These are phyloP conservation scores for Junonia oenone DNA, from an alignment of 2,888 invertebrate species.

Conservation along the genomic window DNA sequence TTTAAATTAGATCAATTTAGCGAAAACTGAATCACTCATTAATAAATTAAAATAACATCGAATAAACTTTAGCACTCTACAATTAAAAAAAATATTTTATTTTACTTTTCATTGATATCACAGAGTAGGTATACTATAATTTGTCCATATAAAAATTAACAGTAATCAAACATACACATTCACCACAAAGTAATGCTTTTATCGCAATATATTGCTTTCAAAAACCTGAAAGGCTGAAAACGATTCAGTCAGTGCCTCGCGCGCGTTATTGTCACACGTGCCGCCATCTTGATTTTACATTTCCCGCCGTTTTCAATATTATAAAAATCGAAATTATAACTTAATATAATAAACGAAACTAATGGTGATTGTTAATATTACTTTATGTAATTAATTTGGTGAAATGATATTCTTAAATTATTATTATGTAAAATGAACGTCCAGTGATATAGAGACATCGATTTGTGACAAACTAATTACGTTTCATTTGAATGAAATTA, in stretches of 20 bases:
- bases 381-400: neutral
- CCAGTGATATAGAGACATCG: neutral
- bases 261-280: conserved; percentile 46
- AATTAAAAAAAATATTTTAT: no score
- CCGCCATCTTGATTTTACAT: conserved; percentile 43
- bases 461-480: neutral
- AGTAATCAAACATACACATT: neutral
- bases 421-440: neutral
- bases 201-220: conserved; percentile 14
- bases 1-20: no score
- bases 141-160: neutral
- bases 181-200: conserved; percentile 14
- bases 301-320: conserved; percentile 46
- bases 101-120: neutral
- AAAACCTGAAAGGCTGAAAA: conserved; percentile 31
- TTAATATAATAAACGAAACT: neutral
- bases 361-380: neutral
- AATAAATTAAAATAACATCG: no score
- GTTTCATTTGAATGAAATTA: neutral
- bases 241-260: conserved; percentile 55
- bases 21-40: no score
- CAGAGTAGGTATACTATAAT: neutral
- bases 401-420: neutral
- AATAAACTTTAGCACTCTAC: no score
- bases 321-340: neutral